Percentiles rank a stretch among this genome's conserved stretches.
Conservation (phyloP, 1,140 invertebrate species). For the Trachelipus rathkii region DNA sequence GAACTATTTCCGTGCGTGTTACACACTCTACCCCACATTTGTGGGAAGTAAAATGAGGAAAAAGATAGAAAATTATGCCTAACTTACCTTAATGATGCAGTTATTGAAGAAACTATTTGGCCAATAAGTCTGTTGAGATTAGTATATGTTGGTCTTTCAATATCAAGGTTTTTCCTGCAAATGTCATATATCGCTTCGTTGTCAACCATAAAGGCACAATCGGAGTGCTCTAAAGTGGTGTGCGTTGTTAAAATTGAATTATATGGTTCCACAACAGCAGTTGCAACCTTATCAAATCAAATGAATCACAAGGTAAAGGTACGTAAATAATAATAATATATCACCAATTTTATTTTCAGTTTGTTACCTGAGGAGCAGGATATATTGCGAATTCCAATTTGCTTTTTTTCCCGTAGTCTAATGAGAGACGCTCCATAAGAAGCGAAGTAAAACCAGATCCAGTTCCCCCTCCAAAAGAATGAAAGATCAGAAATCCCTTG, state of each 20-base stretch:
- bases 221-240: slow-evolving; percentile 58
- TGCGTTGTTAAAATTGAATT: slow-evolving; percentile 45
- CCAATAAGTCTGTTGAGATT: slow-evolving; percentile 74
- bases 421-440: slow-evolving; percentile 73
- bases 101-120: slow-evolving; percentile 81
- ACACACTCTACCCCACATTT: too few relatives aligned
- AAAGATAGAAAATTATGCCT: too few relatives aligned
- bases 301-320: neutral
- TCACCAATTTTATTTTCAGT: too few relatives aligned
- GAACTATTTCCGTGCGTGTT: too few relatives aligned
- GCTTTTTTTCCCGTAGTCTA: too few relatives aligned
- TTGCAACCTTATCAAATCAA: slow-evolving; percentile 56
- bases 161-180: slow-evolving; percentile 79
- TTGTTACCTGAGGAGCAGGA: too few relatives aligned
- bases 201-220: slow-evolving; percentile 77
- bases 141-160: slow-evolving; percentile 76
- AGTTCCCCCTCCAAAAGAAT: slow-evolving; percentile 86
- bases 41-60: too few relatives aligned
- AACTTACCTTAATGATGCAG: slow-evolving; percentile 69
- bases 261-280: slow-evolving; percentile 47
- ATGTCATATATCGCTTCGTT: slow-evolving; percentile 87
- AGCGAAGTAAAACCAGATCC: slow-evolving; percentile 82
- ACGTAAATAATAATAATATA: neutral
- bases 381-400: too few relatives aligned
- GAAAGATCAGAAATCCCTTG: slow-evolving; percentile 85